Base-by-base conservation (phyloP, 2,888 invertebrate species). In the Eilema griseolum region DNA sequence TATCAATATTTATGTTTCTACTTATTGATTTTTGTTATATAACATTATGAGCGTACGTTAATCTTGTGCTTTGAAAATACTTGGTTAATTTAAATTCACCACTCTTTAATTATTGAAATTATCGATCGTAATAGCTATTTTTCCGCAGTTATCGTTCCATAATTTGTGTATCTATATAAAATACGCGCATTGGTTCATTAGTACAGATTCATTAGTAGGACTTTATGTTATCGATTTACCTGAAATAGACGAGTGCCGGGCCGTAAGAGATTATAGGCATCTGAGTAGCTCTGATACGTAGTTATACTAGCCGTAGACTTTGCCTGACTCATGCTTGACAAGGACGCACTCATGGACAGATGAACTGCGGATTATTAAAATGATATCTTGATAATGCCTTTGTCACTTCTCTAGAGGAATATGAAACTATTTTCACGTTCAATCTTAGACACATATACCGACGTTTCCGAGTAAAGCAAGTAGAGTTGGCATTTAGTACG, bases 241-340 rank as follows among this genome's bases (percentile, higher is more conserved):
- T 93, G 94, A 82, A 84, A 93, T 65, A 93, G 56, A 74, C 85
- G 79, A 2, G 93, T 88, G 2, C 94, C 95, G 14, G 95, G 94
- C 70, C 87, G 86, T 46, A 93, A 78, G 8, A 94, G 72, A 78
- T 93, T 92, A 72, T 86, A 83, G 0, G 84, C 67, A 37, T 86
- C 82, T 16, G 87, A 73, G 41, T 88, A 87, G 69, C 92, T 92
- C 60, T 90, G 89, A 73, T 83, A 89, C 1, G 93, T 94, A 67
- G 83, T 41, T n/a, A 85, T 83, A 71, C 94, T 94, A 2, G 82
- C 72, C 0, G 85, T 82, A 1, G 94, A 94, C 82, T 90, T 93
- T 1, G 90, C 84, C 41, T 91, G 90, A 73, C 93, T 94, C 20
- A 94, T 23, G 70, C 90, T 91, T 0, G 94, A 93, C 67, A 90